Conservation (phyloP, 2,113 vertebrate species). For the Pimephales promelas region DNA sequence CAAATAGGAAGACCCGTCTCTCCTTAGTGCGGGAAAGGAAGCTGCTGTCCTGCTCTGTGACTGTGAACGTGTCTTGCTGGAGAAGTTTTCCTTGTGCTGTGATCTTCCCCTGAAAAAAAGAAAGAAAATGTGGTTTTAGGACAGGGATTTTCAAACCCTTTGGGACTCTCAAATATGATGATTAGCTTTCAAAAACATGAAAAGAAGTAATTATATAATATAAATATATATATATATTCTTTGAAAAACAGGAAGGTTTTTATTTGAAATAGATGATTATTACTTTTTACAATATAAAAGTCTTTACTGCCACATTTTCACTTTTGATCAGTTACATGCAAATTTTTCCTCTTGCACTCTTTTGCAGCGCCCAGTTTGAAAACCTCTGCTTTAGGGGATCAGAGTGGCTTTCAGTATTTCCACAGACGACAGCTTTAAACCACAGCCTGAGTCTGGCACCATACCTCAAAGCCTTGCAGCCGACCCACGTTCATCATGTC, state of each 20-base stretch:
- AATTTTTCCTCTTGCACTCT: neutral
- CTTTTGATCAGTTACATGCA: too few species aligned
- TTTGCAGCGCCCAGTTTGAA: neutral
- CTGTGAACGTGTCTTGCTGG: slow-evolving; percentile 89
- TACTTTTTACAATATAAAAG: too few species aligned
- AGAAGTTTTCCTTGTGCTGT: slow-evolving; percentile 91
- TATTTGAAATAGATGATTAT: neutral
- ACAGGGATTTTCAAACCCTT: neutral
- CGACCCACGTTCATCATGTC: slow-evolving; percentile 95
- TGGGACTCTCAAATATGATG: neutral
- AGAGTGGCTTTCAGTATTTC: slow-evolving; percentile 25
- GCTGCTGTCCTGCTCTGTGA: slow-evolving; percentile 82
- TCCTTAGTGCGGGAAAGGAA: slow-evolving; percentile 85
- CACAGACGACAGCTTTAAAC: slow-evolving; percentile 31
- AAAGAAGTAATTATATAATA: neutral
- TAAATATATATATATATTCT: neutral
- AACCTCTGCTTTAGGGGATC: slow-evolving; percentile 35
- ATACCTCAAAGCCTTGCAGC: slow-evolving; percentile 91
- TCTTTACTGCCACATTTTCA: too few species aligned
- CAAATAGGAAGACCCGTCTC: slow-evolving; percentile 89
- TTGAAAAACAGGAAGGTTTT: neutral
- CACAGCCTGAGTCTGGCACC: slow-evolving; percentile 36
- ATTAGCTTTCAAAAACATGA: neutral
- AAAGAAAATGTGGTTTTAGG: slow-evolving; percentile 21
- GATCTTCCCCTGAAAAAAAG: slow-evolving; percentile 82